Evolutionary conservation across 2,888 invertebrate genomes (phyloP).

Genomic region (Dasypogon diadema): DNA sequence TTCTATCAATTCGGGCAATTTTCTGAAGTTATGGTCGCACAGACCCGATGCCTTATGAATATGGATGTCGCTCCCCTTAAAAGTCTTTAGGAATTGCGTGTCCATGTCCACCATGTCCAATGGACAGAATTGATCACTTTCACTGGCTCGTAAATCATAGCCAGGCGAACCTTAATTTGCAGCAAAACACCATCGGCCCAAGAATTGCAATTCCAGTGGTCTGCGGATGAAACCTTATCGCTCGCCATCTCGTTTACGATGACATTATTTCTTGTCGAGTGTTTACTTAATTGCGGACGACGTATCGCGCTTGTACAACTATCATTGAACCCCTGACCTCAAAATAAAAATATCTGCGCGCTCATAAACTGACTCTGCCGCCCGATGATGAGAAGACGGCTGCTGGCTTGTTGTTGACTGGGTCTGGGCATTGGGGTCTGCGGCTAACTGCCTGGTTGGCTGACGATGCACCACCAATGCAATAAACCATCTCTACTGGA

Average conservation of each 20-base stretch:
- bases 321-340: conserved; percentile 42
- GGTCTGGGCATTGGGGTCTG: neutral
- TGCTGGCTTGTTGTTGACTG: neutral
- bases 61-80: conserved; percentile 24
- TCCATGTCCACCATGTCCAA: neutral
- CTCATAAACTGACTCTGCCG: conserved; percentile 8
- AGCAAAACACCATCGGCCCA: conserved; percentile 17
- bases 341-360: conserved; percentile 41
- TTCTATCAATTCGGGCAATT: neutral
- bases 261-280: conserved; percentile 1
- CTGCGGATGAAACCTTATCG: neutral
- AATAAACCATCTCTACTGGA: conserved; percentile 31
- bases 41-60: conserved; percentile 3
- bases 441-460: conserved; percentile 1
- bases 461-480: conserved; percentile 37
- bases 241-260: neutral
- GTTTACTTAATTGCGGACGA: conserved; percentile 21
- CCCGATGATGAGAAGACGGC: neutral
- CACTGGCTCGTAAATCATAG: conserved; percentile 24
- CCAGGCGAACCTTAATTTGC: neutral
- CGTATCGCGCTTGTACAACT: conserved; percentile 26
- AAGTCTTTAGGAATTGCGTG: neutral
- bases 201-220: neutral
- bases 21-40: neutral
- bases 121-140: conserved; percentile 17